A percentile compares a stretch with the other conserved stretches of the same genome.
Evolutionary conservation across 2,888 invertebrate genomes (phyloP).

Genomic region (Biston betularia): DNA sequence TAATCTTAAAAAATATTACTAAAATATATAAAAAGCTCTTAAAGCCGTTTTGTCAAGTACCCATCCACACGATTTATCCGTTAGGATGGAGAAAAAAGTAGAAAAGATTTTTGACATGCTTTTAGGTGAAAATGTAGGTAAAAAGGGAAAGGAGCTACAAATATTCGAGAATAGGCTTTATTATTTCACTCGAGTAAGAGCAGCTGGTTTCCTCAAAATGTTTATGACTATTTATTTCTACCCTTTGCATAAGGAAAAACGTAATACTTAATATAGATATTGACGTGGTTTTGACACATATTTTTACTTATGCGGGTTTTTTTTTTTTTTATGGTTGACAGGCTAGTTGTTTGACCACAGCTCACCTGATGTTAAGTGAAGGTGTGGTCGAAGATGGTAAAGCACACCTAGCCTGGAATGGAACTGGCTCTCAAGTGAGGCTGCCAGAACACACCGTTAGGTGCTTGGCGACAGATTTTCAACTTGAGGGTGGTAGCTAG

Average conservation of each 20-base stretch:
- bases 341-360: no score
- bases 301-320: neutral
- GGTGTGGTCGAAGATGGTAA: no score
- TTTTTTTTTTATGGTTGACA: neutral
- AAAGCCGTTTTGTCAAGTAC: slow-evolving; percentile 35
- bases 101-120: slow-evolving; percentile 18
- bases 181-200: slow-evolving; percentile 1
- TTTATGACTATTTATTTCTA: neutral
- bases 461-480: no score
- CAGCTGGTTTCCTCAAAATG: neutral
- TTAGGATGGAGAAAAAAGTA: slow-evolving; percentile 9
- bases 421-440: no score
- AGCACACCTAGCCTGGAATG: no score
- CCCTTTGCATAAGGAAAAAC: neutral
- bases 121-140: slow-evolving; percentile 20
- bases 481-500: no score
- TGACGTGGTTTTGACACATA: neutral
- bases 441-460: no score
- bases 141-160: neutral
- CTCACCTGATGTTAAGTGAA: no score
- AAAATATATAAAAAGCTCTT: slow-evolving; percentile 3
- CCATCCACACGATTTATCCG: slow-evolving; percentile 17
- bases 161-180: neutral
- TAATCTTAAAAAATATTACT: neutral
- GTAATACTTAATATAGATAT: neutral